Conservation (phyloP, 2,113 vertebrate genomes). For the Chloroceryle aenea region DNA sequence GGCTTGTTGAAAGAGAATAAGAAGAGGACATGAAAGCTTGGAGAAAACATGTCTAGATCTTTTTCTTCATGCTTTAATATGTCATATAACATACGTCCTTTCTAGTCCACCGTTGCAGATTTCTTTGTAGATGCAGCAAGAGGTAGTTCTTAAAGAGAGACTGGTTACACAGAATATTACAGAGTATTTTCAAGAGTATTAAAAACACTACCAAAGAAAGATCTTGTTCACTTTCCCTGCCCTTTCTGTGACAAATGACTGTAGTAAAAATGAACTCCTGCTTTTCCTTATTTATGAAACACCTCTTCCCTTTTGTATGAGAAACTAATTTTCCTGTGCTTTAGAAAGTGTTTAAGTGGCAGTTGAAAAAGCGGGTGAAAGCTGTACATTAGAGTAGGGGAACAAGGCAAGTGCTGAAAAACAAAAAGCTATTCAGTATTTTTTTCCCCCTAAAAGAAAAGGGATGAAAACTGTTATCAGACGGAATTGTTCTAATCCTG, state of each 20-base stretch:
- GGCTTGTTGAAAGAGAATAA: background rate
- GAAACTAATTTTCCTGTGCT: conserved; percentile 32
- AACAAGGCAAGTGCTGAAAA: conserved; percentile 47
- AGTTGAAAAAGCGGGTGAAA: background rate
- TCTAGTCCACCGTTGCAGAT: background rate
- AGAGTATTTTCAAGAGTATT: conserved; percentile 2
- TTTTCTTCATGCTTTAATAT: background rate
- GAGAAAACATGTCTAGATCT: background rate
- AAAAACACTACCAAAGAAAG: conserved; percentile 34
- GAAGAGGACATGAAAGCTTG: background rate
- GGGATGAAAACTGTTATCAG: conserved; percentile 55
- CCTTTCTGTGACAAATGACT: conserved; percentile 53
- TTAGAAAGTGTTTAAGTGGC: conserved; percentile 7
- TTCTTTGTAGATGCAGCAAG: background rate
- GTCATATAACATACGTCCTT: background rate
- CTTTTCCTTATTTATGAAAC: conserved; percentile 57
- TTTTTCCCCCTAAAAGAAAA: background rate
- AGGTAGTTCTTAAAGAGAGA: background rate
- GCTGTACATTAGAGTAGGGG: background rate
- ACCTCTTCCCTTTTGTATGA: conserved; percentile 28
- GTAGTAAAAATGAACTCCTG: conserved; percentile 40
- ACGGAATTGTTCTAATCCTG: conserved; percentile 52
- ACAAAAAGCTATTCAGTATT: conserved; percentile 51
- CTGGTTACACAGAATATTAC: background rate
- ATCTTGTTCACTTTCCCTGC: conserved; percentile 15